Percentiles rank a stretch among this genome's conserved stretches.
These are phyloP conservation scores for Pholis gunnellus DNA, from an alignment of 2,113 vertebrate genomes.

Conservation along the genomic window DNA sequence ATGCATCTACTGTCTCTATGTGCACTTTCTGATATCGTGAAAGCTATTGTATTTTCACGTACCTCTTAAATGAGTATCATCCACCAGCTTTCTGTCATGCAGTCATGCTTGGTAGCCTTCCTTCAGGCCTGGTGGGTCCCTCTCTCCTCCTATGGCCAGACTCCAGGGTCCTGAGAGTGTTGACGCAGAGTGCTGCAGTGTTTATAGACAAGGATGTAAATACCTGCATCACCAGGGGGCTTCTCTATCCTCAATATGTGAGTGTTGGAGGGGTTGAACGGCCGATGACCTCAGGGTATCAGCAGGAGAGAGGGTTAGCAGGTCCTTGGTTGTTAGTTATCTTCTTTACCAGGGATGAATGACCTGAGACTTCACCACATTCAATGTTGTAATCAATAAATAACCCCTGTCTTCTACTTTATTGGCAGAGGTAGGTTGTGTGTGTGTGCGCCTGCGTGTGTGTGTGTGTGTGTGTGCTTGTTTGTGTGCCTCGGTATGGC, in stretches of 20 bases:
- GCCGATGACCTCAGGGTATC: constrained; percentile 41
- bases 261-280: constrained; percentile 47
- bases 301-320: constrained; percentile 30
- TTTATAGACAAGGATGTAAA: constrained; percentile 58
- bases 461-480: constrained; percentile 35
- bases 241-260: constrained; percentile 25
- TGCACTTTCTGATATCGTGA: constrained; percentile 5
- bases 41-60: neutral
- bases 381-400: constrained; percentile 53
- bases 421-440: constrained; percentile 23
- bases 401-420: constrained; percentile 44
- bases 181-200: constrained; percentile 23
- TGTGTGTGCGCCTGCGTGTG: constrained; percentile 8
- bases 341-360: constrained; percentile 23
- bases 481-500: constrained; percentile 51
- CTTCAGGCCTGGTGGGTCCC: constrained; percentile 15
- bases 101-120: constrained; percentile 8
- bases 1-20: constrained; percentile 11
- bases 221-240: constrained; percentile 38
- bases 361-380: constrained; percentile 8
- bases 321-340: constrained; percentile 25
- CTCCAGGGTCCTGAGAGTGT: constrained; percentile 16
- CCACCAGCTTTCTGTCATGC: constrained; percentile 13
- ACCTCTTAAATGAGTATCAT: constrained; percentile 23
- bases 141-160: constrained; percentile 25